A percentile compares a stretch with the other conserved stretches of the same genome.
phyloP scores from a whole-genome alignment of 2,113 vertebrate species.

The Semnornis frantzii region DNA sequence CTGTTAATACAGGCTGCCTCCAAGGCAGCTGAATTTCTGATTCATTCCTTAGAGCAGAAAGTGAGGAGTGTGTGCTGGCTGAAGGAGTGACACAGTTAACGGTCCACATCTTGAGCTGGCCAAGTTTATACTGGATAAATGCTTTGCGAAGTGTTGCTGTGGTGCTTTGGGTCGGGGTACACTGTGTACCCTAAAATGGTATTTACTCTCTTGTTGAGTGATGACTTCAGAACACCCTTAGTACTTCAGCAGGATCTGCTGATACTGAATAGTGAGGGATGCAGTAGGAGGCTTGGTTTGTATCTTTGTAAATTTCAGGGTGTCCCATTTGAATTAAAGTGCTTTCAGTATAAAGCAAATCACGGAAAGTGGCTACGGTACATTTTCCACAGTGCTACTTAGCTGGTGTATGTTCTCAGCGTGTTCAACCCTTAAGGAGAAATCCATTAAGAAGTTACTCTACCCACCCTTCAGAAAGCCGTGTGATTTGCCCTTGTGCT shows the following conservation, averaged over 20 bases:
- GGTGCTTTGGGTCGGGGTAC: background rate
- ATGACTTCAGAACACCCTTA: background rate
- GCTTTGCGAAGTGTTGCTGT: background rate
- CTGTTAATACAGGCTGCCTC: background rate
- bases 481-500: rapidly evolving
- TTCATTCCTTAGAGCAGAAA: background rate
- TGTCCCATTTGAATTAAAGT: background rate
- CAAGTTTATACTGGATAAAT: background rate
- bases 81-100: background rate
- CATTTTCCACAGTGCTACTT: background rate
- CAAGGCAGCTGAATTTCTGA: rapidly evolving
- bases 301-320: background rate
- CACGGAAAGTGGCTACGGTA: background rate
- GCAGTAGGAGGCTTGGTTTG: background rate
- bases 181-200: background rate
- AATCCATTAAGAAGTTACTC: background rate
- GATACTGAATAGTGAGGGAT: background rate
- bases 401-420: background rate
- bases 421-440: background rate
- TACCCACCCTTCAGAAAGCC: background rate
- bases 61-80: background rate
- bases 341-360: background rate
- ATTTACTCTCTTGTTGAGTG: background rate
- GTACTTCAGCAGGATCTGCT: background rate
- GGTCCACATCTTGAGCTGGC: background rate